phyloP scores from a whole-genome alignment of 2,113 vertebrate genomes.

The Deroptyus accipitrinus region DNA sequence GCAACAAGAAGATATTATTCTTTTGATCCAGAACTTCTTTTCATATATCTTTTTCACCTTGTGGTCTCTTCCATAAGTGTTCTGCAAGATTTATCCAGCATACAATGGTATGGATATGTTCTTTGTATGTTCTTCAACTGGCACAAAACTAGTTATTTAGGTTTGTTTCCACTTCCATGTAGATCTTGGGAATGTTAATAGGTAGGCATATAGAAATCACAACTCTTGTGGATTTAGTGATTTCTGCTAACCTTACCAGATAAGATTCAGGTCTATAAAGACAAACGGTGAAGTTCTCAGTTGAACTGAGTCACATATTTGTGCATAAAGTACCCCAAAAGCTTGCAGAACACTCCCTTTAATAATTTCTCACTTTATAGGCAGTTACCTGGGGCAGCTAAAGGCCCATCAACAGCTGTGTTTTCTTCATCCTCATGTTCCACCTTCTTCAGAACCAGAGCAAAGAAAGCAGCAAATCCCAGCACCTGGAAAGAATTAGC shows the following conservation, averaged over 20 bases:
- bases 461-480: slow-evolving; percentile 95
- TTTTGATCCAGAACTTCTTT: background rate
- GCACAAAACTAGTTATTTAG: background rate
- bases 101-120: background rate
- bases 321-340: background rate
- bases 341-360: background rate
- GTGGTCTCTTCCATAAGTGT: background rate
- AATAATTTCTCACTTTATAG: background rate
- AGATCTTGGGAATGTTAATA: background rate
- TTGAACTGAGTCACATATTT: background rate
- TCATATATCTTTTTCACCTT: background rate
- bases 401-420: slow-evolving; percentile 4
- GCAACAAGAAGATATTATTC: background rate
- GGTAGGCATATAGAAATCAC: background rate
- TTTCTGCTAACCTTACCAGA: background rate
- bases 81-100: background rate
- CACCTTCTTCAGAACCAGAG: slow-evolving; percentile 88
- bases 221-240: background rate
- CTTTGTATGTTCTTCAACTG: background rate
- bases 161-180: background rate
- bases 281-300: background rate
- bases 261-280: background rate
- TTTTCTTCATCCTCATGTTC: slow-evolving; percentile 86
- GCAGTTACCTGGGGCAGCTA: slow-evolving; percentile 69
- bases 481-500: slow-evolving; percentile 80